Base-by-base conservation (phyloP, 2,797 vertebrate genomes). In the Valencia hispanica region DNA sequence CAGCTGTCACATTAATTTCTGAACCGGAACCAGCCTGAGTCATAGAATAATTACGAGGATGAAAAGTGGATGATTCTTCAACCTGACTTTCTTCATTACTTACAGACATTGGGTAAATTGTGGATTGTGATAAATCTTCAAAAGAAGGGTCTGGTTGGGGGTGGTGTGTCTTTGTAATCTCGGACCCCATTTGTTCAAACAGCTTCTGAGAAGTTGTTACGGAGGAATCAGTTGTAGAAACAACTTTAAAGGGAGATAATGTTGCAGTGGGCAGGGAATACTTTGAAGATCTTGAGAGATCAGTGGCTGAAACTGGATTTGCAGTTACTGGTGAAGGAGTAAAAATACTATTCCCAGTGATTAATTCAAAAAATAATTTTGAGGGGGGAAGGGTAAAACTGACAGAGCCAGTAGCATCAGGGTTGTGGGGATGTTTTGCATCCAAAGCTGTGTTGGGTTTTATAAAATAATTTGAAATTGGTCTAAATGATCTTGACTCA, bases 111-210 rank as follows among this genome's bases (percentile, higher is more conserved):
- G 85, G 65, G 36, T 63, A 74, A 59, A 79, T 75, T 81, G 83
- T 83, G 15, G 73, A 68, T 17, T 50, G n/a, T 69, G 82, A 79
- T 43, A 50, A 10, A 77, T 83, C 72, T 27, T 79, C 71, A 43
- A 78, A 57, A 11, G 72, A 81, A 51, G 41, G 18, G 65, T 85
- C 78, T n/a, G 55, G 70, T 39, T 77, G n/a, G 41, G 86, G 79
- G 20, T 2, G 77, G 9, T 87, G 79, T 74, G 84, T 87, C 39
- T 77, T 63, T 43, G 85, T 34, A 8, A 83, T 79, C 17, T 91
- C 90, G 77, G 91, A 86, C 18, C 73, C 85, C 39, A 73, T 79
- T 66, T 90, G 84, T 73, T 89, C 82, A 78, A 84, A 84, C 71
- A 84, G 81, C 15, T 86, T 75, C 25, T 79, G 48, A 4, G 79